Conservation (phyloP, 2,888 invertebrate species). For the Maniola hyperantus region DNA sequence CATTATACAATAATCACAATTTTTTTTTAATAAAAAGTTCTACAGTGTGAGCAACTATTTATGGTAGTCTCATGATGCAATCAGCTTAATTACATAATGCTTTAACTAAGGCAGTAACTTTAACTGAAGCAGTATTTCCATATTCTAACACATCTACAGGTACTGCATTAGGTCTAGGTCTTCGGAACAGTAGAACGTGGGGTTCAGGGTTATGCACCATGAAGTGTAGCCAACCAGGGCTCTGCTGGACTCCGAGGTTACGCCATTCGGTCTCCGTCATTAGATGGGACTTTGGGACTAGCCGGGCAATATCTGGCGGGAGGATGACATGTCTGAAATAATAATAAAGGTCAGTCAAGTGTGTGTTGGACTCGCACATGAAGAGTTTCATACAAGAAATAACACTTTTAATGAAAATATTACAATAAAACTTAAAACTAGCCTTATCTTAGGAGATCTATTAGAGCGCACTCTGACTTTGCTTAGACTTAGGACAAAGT, state of each 20-base stretch:
- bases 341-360: no score
- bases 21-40: neutral
- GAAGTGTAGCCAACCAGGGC: constrained; percentile 92
- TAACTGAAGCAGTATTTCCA: constrained; percentile 58
- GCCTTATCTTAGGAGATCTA: no score
- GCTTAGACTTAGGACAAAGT: no score
- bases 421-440: no score
- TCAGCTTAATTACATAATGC: neutral
- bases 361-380: no score
- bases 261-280: constrained; percentile 98
- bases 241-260: constrained; percentile 96
- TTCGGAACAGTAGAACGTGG: constrained; percentile 91
- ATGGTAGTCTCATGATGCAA: no score
- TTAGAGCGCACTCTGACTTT: no score
- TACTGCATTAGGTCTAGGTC: constrained; percentile 71
- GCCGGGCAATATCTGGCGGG: constrained; percentile 91
- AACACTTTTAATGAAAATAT: no score
- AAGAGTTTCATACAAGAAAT: neutral
- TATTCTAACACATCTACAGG: constrained; percentile 61
- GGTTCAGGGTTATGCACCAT: constrained; percentile 97
- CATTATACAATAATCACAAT: no score
- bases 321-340: constrained; percentile 92
- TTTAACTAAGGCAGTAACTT: constrained; percentile 59
- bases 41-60: neutral
- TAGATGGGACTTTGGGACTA: constrained; percentile 93